These are phyloP conservation scores for Nycticebus coucang DNA, from an alignment of 2,113 vertebrate genomes.

Conservation along the genomic window DNA sequence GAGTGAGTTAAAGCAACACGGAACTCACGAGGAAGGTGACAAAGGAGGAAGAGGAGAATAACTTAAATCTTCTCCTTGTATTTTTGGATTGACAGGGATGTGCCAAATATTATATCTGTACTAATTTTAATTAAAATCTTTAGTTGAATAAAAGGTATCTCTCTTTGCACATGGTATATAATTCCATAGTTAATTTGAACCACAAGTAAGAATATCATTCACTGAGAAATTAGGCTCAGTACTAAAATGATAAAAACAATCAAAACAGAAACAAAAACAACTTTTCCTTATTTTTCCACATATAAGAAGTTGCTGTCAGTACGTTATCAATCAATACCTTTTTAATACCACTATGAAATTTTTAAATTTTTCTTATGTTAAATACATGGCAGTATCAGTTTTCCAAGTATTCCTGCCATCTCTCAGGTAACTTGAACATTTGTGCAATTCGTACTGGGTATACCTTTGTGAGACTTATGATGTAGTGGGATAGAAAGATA, in stretches of 20 bases:
- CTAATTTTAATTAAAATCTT: constrained; percentile 12
- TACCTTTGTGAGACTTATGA: too few species aligned
- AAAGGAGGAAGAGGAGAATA: not conserved
- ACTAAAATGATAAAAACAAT: not conserved
- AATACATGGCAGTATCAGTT: too few species aligned
- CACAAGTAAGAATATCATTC: not conserved
- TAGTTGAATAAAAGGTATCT: not conserved
- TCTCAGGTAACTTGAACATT: not conserved
- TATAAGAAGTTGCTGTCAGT: not conserved
- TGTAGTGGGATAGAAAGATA: not conserved
- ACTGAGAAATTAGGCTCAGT: not conserved
- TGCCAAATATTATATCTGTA: not conserved
- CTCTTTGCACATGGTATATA: not conserved
- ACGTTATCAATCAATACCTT: not conserved
- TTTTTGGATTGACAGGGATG: not conserved
- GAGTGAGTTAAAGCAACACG: not conserved
- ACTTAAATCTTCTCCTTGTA: not conserved
- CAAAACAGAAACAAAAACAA: not conserved
- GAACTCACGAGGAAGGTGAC: not conserved
- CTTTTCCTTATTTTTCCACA: not conserved
- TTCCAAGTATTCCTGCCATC: not conserved
- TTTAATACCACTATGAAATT: not conserved
- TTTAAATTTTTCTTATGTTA: not conserved
- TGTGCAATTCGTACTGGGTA: not conserved
- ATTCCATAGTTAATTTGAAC: not conserved